Base-by-base conservation (phyloP, 2,888 invertebrate genomes). In the Parnassius glacialis region DNA sequence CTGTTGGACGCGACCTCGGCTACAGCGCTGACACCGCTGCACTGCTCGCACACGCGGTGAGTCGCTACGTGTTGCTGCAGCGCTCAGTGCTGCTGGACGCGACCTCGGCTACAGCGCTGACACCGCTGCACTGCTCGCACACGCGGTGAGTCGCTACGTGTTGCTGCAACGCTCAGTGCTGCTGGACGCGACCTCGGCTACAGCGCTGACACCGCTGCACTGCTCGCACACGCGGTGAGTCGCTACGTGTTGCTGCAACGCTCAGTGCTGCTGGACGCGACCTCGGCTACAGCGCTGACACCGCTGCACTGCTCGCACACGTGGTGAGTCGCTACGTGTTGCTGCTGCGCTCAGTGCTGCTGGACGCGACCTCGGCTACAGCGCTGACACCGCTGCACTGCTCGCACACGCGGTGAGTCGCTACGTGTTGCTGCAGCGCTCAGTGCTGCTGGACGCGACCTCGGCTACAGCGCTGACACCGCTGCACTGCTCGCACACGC, bases 121-220 rank as follows among this genome's bases (percentile, higher is more conserved):
- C 65, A 92, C 94, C 72, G 92, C 59, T 12, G 94, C 95, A 72
- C 94, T 96, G 16, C 91, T 97, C 58, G 92, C 93, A 68, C 96
- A 97, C 78, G 97, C 97, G 50, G 95, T 95, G 75, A 92, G 93
- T 88, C 64, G 20, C 20, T 20, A 20, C 20, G 20, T 20, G 20
- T 20, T 20, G 95, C 94, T 16, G 86, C 95, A 41, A 94, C 94
- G 41, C 81, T 96, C 52, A 79, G 84, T n/a, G 68, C 67, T 9
- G 88, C 92, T 0, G 92, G 93, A 9, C 92, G 95, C 69, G 96
- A 97, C 78, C 90, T 97, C 34, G 97, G 96, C 0, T 98, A 97
- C 57, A 65, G 64, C 10, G 70, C 69, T 1, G 94, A 95, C 65
- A 92, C 94, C 72, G 92, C 59, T 12, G 94, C 95, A 72, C 94